A percentile compares a stretch with the other conserved stretches of the same genome.
phyloP scores from a whole-genome alignment of 2,888 invertebrate species.

The Melanchra persicariae region DNA sequence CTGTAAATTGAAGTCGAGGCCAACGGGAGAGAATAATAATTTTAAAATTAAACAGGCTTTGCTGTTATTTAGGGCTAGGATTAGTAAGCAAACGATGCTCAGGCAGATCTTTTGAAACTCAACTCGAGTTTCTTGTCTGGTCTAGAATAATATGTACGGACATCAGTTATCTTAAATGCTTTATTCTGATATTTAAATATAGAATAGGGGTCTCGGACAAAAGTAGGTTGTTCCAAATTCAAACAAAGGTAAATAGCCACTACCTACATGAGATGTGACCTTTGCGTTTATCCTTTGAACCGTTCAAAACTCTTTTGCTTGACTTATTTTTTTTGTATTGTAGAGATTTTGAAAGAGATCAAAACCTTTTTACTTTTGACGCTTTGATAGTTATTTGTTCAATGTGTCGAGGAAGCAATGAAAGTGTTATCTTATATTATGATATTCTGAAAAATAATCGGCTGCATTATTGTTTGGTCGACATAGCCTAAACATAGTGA shows the following conservation, averaged over 20 bases:
- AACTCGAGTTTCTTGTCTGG: not conserved
- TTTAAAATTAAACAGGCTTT: constrained; percentile 16
- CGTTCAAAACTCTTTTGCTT: constrained; percentile 23
- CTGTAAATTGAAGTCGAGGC: constrained; percentile 13
- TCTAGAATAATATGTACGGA: no score
- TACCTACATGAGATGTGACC: constrained; percentile 10
- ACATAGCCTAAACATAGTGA: not conserved
- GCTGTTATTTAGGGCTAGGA: not conserved
- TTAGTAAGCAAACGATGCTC: not conserved
- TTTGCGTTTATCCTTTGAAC: constrained; percentile 36
- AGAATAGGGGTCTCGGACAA: not conserved
- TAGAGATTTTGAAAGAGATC: not conserved
- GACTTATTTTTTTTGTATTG: constrained; percentile 22
- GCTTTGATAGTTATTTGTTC: constrained; percentile 18
- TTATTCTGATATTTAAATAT: no score
- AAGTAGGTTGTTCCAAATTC: not conserved
- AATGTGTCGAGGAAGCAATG: not conserved
- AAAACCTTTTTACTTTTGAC: constrained; percentile 16
- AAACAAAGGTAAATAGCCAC: constrained; percentile 14
- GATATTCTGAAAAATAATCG: not conserved
- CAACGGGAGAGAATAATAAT: constrained; percentile 26
- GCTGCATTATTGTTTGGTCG: not conserved
- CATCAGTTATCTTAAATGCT: no score
- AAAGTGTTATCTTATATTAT: not conserved
- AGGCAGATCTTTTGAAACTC: not conserved